Percentiles rank a stretch among this genome's conserved stretches.
These are phyloP conservation scores for Belonocnema kinseyi DNA, from an alignment of 1,140 invertebrate species.

Conservation along the genomic window DNA sequence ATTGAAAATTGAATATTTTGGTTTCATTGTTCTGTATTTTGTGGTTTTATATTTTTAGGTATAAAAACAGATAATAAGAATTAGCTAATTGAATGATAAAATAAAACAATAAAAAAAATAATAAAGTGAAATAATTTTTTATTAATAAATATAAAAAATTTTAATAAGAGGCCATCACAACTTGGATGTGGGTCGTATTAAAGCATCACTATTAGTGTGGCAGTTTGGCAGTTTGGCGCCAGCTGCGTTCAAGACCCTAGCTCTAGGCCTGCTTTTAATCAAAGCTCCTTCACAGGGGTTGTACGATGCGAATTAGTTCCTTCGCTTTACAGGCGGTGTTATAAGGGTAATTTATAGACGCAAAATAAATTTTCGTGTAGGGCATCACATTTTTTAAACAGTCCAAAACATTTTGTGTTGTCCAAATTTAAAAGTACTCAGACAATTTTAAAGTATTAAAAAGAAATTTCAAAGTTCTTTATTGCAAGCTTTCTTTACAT, in stretches of 20 bases:
- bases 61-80: no score
- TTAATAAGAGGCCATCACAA: not conserved
- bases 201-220: constrained; percentile 27
- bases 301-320: constrained; percentile 31
- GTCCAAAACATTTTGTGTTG: no score
- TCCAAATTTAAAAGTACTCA: no score
- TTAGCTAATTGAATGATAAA: no score
- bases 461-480: no score
- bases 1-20: no score
- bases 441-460: no score
- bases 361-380: not conserved
- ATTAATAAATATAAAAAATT: not conserved
- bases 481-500: no score
- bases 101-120: no score
- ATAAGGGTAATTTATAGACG: constrained; percentile 33
- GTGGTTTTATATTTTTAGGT: no score
- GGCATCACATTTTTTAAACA: no score
- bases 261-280: constrained; percentile 19
- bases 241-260: constrained; percentile 27
- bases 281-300: constrained; percentile 5
- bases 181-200: not conserved
- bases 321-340: constrained; percentile 31
- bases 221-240: constrained; percentile 21
- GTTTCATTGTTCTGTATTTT: no score
- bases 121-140: not conserved